A percentile compares a stretch with the other conserved stretches of the same genome.
phyloP scores from a whole-genome alignment of 2,888 invertebrate genomes.

The Drosophila multiciliata region DNA sequence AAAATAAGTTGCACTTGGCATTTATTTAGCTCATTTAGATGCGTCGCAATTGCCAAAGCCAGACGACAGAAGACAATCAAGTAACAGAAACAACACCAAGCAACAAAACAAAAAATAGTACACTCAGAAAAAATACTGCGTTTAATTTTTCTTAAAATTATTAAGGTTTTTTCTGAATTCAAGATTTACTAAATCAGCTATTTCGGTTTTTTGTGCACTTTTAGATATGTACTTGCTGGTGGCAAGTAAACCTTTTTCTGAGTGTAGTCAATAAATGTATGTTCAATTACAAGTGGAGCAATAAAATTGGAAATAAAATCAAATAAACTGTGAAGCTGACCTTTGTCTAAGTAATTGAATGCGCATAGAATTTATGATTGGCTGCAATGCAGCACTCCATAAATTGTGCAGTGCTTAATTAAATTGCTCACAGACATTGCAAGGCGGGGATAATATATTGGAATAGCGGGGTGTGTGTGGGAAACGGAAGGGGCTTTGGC shows the following conservation, averaged over 20 bases:
- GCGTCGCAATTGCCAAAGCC: slow-evolving; percentile 40
- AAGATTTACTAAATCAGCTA: too few species aligned
- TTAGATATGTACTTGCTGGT: not conserved
- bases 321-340: slow-evolving; percentile 51
- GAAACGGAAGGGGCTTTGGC: slow-evolving; percentile 19
- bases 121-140: not conserved
- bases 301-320: slow-evolving; percentile 47
- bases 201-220: too few species aligned
- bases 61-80: slow-evolving; percentile 30
- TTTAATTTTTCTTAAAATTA: not conserved
- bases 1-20: slow-evolving; percentile 5
- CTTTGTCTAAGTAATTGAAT: slow-evolving; percentile 65
- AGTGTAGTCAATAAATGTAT: slow-evolving; percentile 2
- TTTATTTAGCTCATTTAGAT: slow-evolving; percentile 30
- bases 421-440: slow-evolving; percentile 46
- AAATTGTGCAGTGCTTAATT: slow-evolving; percentile 68
- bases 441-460: not conserved
- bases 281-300: slow-evolving; percentile 41
- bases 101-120: not conserved
- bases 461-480: not conserved
- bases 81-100: slow-evolving; percentile 13
- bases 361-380: slow-evolving; percentile 67
- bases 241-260: not conserved
- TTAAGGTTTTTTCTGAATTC: too few species aligned
- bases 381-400: slow-evolving; percentile 53